Evolutionary conservation across 2,113 vertebrate species (phyloP).

Genomic region (Tragelaphus buxtoni): DNA sequence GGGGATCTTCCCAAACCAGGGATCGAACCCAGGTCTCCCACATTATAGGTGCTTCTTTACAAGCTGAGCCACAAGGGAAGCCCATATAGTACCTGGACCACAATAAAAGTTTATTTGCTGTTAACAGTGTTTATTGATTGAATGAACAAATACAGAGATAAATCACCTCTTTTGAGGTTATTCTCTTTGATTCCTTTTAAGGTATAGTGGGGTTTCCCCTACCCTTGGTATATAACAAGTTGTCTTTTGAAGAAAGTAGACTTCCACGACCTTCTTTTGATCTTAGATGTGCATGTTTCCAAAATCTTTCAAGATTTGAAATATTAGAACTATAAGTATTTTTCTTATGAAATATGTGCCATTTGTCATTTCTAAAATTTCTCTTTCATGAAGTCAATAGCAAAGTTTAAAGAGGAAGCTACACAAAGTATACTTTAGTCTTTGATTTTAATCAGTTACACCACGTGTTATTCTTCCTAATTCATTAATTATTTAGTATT

Average conservation of each 20-base stretch:
- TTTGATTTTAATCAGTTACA: not conserved
- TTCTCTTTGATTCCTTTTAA: not conserved
- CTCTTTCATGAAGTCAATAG: not conserved
- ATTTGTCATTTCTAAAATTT: constrained; percentile 30
- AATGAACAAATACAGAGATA: not conserved
- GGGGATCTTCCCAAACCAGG: not conserved
- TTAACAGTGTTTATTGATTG: not conserved
- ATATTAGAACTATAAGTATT: not conserved
- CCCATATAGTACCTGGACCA: not conserved
- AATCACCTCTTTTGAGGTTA: not conserved
- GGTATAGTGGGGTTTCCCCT: not conserved
- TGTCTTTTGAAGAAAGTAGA: constrained; percentile 18
- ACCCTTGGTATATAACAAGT: not conserved
- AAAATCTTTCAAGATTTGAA: not conserved
- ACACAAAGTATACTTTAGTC: not conserved
- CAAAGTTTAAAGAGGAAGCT: not conserved
- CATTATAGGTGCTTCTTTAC: not conserved
- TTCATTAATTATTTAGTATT: not conserved
- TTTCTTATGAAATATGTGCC: not conserved
- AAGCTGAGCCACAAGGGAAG: not conserved
- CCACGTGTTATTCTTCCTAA: not conserved
- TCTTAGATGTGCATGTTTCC: not conserved
- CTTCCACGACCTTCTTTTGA: not conserved
- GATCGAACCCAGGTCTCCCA: not conserved
- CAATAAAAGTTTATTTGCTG: not conserved